Base-by-base conservation (phyloP, 2,113 vertebrate genomes). In the Archilochus colubris region DNA sequence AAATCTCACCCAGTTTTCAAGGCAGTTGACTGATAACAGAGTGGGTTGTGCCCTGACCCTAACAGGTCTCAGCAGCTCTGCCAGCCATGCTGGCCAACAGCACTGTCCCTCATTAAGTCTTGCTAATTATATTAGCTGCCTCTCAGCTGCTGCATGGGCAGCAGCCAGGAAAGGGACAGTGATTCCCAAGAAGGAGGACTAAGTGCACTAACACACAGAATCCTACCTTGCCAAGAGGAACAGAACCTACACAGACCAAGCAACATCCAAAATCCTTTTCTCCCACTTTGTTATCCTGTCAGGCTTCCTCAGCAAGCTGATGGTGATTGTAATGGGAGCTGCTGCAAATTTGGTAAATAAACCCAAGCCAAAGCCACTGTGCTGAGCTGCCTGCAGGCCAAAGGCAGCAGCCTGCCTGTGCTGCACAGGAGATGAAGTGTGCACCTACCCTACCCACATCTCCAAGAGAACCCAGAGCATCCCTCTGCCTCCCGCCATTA, bases 121-220 rank as follows among this genome's bases (percentile, higher is more conserved):
- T 76, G 66, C 50, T 96, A 94, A 93, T 93, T 94, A 61, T 44
- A 68, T 93, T 91, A 89, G n/a, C 88, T 92, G 57, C 50, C 61
- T 89, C 74, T 94, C 91, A 68, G 77, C 73, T 93, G 83, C 64
- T 94, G 57, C 24, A 53, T 22, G n/a, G 55, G 70, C 38, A 82
- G 27, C 10, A 62, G 80, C 66, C 92, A 82, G 86, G 70, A 94
- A 92, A 94, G 77, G 59, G 62, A 62, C 27, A 84, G 86, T 66
- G 3, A 82, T 73, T 91, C 50, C 28, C 0, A 18, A 61, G 54
- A 50, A 92, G 25, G 16, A 54, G 44, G 54, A 63, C 48, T 75
- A 30, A 85, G 72, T 14, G 33, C 43, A 46, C 33, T 33, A 33
- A 43, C 87, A 85, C 14, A 36, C 3, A 5, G 57, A 78, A 84